phyloP scores from a whole-genome alignment of 2,888 invertebrate species.

The Leptinotarsa haldemani region DNA sequence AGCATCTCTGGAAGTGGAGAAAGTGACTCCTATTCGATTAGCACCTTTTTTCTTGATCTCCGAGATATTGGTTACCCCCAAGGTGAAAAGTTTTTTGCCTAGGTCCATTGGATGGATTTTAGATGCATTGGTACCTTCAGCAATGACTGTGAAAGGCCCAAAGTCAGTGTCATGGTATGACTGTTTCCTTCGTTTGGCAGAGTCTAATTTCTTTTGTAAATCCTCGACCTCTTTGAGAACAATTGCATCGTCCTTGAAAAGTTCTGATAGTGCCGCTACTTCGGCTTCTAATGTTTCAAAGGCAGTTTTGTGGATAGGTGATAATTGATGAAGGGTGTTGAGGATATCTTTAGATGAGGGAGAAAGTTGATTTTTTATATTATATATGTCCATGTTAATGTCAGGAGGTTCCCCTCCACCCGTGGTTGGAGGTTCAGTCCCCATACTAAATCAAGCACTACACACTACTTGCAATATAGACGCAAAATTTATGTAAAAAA shows the following conservation, averaged over 20 bases:
- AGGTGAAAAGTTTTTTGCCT: neutral
- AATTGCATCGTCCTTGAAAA: neutral
- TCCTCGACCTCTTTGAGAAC: conserved; percentile 7
- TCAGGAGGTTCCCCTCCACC: neutral
- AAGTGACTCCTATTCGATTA: conserved; percentile 2
- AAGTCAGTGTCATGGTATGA: conserved; percentile 5
- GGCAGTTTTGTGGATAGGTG: neutral
- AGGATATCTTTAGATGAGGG: neutral
- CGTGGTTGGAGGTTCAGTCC: neutral
- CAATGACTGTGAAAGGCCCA: neutral
- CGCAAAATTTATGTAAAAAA: neutral
- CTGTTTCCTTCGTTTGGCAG: neutral
- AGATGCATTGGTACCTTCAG: neutral
- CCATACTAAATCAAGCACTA: neutral
- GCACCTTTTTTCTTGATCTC: neutral
- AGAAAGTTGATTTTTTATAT: neutral
- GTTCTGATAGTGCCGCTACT: neutral
- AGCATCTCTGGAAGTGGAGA: conserved; percentile 6
- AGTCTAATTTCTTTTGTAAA: conserved; percentile 1
- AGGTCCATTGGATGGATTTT: neutral
- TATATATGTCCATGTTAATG: neutral
- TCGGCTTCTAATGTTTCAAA: neutral
- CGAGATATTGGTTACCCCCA: neutral
- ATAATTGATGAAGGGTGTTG: neutral
- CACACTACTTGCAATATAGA: neutral